These are phyloP conservation scores for Seira sanloemensis DNA, from an alignment of 2,888 invertebrate species.

Conservation along the genomic window DNA sequence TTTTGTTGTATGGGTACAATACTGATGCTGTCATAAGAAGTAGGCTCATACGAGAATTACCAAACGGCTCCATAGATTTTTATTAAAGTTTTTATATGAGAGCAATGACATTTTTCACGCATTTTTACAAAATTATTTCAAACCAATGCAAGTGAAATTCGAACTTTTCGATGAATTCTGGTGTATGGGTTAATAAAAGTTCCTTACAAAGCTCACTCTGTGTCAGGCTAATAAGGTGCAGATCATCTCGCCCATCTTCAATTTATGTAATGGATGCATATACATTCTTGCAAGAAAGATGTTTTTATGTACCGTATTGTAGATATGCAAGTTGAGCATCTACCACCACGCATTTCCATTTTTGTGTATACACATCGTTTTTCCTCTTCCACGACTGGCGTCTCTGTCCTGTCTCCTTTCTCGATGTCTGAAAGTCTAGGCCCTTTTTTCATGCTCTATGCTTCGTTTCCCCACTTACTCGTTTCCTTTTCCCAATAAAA, in stretches of 20 bases:
- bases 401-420: slow-evolving; percentile 45
- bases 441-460: slow-evolving; percentile 52
- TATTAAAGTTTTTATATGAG: neutral
- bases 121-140: no score
- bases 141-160: no score
- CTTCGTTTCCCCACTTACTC: slow-evolving; percentile 33
- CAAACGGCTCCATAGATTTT: no score
- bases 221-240: no score
- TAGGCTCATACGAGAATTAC: neutral
- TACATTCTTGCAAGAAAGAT: neutral
- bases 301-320: neutral
- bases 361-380: slow-evolving; percentile 3
- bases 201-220: no score
- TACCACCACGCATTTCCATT: neutral
- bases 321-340: no score
- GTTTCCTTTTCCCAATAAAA: slow-evolving; percentile 17
- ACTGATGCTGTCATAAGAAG: neutral
- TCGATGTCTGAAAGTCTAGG: slow-evolving; percentile 51
- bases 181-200: no score
- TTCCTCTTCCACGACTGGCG: slow-evolving; percentile 39
- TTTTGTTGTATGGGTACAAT: neutral
- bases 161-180: no score
- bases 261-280: neutral
- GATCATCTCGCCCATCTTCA: no score
- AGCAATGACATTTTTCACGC: neutral